Evolutionary conservation across 2,797 vertebrate species (phyloP).

Genomic region (Lophotriccus pileatus): DNA sequence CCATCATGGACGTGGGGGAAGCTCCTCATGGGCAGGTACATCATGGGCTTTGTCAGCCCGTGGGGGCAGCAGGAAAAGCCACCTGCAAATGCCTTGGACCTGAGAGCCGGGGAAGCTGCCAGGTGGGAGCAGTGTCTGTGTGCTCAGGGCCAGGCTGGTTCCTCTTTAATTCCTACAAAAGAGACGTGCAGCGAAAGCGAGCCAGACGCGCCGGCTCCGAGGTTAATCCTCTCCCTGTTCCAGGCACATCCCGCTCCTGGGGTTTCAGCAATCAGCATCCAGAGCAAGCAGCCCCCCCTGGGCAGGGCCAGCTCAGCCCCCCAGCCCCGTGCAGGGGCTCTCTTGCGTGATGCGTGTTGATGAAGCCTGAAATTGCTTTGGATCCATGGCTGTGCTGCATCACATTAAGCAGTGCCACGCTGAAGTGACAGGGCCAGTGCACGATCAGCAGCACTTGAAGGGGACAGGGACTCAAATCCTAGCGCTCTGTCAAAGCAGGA

Average conservation of each 20-base stretch:
- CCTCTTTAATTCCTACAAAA: neutral
- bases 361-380: conserved; percentile 33
- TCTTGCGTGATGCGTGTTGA: neutral
- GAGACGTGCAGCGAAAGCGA: accelerated
- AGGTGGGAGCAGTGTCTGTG: neutral
- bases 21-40: neutral
- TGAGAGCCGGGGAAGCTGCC: neutral
- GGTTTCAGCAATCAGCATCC: neutral
- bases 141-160: neutral
- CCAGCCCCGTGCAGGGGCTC: neutral
- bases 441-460: neutral
- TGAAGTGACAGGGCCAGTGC: conserved; percentile 38
- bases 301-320: neutral
- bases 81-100: neutral
- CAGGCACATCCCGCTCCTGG: neutral
- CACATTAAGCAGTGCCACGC: neutral
- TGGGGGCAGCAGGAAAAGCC: neutral
- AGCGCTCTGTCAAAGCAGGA: neutral
- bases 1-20: accelerated
- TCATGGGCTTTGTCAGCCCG: accelerated
- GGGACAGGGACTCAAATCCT: neutral
- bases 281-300: neutral
- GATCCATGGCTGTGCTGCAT: neutral
- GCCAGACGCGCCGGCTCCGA: neutral
- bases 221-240: neutral